phyloP scores from a whole-genome alignment of 2,888 invertebrate genomes.

The Lithophane socia region DNA sequence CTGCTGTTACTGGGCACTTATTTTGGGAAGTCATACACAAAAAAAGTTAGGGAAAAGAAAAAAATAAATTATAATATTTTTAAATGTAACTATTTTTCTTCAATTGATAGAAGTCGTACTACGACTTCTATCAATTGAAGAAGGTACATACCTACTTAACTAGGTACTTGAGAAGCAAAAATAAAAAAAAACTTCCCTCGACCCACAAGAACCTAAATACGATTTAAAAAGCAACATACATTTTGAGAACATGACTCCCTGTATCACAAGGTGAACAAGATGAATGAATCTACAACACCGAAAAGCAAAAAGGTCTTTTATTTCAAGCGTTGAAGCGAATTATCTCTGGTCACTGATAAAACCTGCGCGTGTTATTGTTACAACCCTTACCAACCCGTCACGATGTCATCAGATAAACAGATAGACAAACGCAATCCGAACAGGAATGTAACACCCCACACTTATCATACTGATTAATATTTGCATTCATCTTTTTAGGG shows the following conservation, averaged over 20 bases:
- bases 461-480: slow-evolving; percentile 80
- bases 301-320: slow-evolving; percentile 49
- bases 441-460: slow-evolving; percentile 71
- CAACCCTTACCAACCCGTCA: slow-evolving; percentile 70
- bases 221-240: background rate
- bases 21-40: background rate
- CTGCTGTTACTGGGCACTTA: background rate
- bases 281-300: slow-evolving; percentile 40
- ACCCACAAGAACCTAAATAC: background rate
- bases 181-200: background rate
- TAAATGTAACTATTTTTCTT: background rate
- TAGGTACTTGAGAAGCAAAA: background rate
- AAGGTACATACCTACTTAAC: too few species aligned
- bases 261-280: slow-evolving; percentile 19
- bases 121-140: too few species aligned
- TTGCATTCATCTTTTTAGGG: slow-evolving; percentile 77
- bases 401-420: slow-evolving; percentile 76
- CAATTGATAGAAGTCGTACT: background rate
- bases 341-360: slow-evolving; percentile 73
- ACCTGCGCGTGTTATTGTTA: slow-evolving; percentile 75
- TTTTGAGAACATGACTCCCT: background rate
- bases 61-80: background rate
- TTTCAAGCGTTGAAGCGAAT: slow-evolving; percentile 64
- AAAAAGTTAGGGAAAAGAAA: background rate
- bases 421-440: slow-evolving; percentile 71